phyloP scores from a whole-genome alignment of 2,113 vertebrate genomes.

The Podarcis cretensis region DNA sequence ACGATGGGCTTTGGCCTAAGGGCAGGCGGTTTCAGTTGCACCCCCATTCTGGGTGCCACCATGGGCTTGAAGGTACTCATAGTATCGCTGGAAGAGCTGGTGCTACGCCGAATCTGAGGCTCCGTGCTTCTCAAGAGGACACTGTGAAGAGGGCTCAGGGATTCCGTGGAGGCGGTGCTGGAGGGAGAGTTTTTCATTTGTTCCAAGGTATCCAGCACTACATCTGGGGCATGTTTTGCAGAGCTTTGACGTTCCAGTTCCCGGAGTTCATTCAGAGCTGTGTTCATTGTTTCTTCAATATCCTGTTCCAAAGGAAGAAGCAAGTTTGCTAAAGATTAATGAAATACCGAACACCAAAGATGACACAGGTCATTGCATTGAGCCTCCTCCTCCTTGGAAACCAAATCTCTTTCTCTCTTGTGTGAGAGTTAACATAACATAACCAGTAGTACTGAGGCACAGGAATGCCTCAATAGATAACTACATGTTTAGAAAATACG shows the following conservation, averaged over 20 bases:
- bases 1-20: constrained; percentile 95
- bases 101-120: constrained; percentile 89
- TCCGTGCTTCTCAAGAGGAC: constrained; percentile 83
- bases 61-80: constrained; percentile 97
- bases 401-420: neutral
- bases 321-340: neutral
- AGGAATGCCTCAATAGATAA: neutral
- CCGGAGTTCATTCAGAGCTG: constrained; percentile 93
- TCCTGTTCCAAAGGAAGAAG: constrained; percentile 79
- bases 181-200: constrained; percentile 85
- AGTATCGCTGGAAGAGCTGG: constrained; percentile 92
- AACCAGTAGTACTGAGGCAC: neutral
- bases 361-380: neutral
- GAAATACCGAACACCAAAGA: neutral
- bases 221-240: constrained; percentile 92
- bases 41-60: constrained; percentile 93
- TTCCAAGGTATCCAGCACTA: constrained; percentile 97
- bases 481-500: neutral
- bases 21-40: constrained; percentile 94
- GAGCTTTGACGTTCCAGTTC: constrained; percentile 97
- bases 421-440: neutral
- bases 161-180: constrained; percentile 84
- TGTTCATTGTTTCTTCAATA: constrained; percentile 99
- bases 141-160: constrained; percentile 87
- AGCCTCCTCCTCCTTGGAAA: neutral